A percentile compares a stretch with the other conserved stretches of the same genome.
These are phyloP conservation scores for Chloropsis hardwickii DNA, from an alignment of 2,113 vertebrate genomes.

Conservation along the genomic window DNA sequence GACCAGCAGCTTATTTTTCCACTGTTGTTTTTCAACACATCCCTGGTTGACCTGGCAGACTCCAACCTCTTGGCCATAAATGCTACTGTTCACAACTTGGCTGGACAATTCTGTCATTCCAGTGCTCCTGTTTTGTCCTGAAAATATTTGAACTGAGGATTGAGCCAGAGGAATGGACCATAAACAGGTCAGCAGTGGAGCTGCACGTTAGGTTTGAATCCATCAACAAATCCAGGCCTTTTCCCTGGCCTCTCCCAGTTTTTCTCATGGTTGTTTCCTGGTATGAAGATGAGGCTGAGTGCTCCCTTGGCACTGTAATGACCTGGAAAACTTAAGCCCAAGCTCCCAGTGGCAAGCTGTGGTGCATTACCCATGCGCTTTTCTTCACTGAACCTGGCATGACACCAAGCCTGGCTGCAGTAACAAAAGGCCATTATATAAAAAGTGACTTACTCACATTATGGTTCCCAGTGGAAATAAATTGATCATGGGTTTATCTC, in stretches of 20 bases:
- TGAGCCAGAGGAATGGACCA: not conserved
- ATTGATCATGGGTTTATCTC: not conserved
- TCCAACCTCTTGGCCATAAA: not conserved
- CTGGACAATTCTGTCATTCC: not conserved
- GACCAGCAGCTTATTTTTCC: not conserved
- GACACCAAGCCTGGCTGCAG: not conserved
- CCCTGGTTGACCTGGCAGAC: not conserved
- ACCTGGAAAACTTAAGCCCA: not conserved
- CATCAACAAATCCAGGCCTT: not conserved
- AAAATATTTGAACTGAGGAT: not conserved
- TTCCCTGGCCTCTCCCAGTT: not conserved
- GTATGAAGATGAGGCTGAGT: not conserved
- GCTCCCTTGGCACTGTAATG: not conserved
- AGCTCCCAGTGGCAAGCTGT: not conserved
- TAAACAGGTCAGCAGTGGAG: not conserved
- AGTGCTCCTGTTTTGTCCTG: not conserved
- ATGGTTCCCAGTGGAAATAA: not conserved
- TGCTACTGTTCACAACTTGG: fast-evolving
- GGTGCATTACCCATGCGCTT: not conserved
- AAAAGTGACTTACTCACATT: not conserved
- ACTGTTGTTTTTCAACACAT: not conserved
- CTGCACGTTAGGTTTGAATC: not conserved
- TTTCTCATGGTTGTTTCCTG: not conserved
- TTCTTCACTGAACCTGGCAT: not conserved
- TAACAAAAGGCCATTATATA: not conserved